A percentile compares a stretch with the other conserved stretches of the same genome.
phyloP scores from a whole-genome alignment of 2,113 vertebrate species.

The Oreocharis arfaki region DNA sequence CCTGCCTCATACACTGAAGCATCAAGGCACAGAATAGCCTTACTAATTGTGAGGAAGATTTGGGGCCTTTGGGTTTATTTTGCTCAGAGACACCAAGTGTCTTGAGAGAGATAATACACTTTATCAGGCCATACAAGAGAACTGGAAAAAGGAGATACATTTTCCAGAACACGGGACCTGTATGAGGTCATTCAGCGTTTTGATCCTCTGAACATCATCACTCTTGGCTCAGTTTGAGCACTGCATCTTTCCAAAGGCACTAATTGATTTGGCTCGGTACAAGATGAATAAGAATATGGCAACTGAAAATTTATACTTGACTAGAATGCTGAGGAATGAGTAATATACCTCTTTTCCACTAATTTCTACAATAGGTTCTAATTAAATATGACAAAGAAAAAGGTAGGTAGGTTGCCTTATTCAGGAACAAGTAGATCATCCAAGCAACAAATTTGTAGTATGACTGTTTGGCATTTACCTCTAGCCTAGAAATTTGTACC shows the following conservation, averaged over 20 bases:
- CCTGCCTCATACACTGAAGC: background rate
- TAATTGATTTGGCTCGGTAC: slow-evolving; percentile 33
- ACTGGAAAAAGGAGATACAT: background rate
- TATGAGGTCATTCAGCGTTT: slow-evolving; percentile 37
- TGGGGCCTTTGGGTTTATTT: background rate
- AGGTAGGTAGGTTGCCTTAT: background rate
- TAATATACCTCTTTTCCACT: background rate
- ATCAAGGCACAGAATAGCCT: background rate
- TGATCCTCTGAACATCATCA: slow-evolving; percentile 2
- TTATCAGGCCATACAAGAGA: background rate
- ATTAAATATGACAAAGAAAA: background rate
- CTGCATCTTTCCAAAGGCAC: slow-evolving; percentile 35
- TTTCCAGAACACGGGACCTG: slow-evolving; percentile 2
- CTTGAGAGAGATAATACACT: background rate
- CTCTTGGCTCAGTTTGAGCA: slow-evolving; percentile 22
- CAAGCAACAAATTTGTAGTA: slow-evolving; percentile 17
- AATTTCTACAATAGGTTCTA: slow-evolving; percentile 8
- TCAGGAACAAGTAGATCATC: background rate
- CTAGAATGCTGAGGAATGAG: slow-evolving; percentile 8
- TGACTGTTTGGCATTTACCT: slow-evolving; percentile 27
- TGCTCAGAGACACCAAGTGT: background rate
- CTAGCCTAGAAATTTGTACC: slow-evolving; percentile 42
- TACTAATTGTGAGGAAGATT: background rate
- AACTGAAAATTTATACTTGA: slow-evolving; percentile 4
- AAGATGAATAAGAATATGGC: background rate